A percentile compares a stretch with the other conserved stretches of the same genome.
These are phyloP conservation scores for Myiagra hebetior DNA, from an alignment of 2,113 vertebrate species.

Conservation along the genomic window DNA sequence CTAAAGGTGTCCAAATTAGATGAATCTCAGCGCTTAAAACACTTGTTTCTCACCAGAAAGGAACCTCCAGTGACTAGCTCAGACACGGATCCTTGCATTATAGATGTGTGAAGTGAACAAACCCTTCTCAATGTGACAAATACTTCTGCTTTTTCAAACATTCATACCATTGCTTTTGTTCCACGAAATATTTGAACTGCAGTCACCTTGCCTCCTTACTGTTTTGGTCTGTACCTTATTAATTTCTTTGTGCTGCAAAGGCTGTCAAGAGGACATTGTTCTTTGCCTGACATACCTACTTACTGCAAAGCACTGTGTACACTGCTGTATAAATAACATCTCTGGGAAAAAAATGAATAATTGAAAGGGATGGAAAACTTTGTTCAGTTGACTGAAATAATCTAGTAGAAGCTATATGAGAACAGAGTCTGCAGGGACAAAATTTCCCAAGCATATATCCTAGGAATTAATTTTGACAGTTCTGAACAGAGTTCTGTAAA, in stretches of 20 bases:
- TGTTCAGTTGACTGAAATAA: slow-evolving; percentile 50
- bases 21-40: neutral
- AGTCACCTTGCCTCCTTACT: slow-evolving; percentile 11
- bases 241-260: slow-evolving; percentile 29
- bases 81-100: neutral
- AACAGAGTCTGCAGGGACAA: slow-evolving; percentile 16
- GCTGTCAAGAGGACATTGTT: slow-evolving; percentile 5
- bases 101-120: slow-evolving; percentile 2
- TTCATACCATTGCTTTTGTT: neutral
- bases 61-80: neutral
- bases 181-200: slow-evolving; percentile 2
- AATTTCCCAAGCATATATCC: slow-evolving; percentile 5
- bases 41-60: neutral
- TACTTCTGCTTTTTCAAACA: neutral
- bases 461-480: slow-evolving; percentile 37
- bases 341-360: slow-evolving; percentile 59
- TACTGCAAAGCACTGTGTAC: slow-evolving; percentile 43
- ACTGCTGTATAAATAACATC: slow-evolving; percentile 59
- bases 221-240: slow-evolving; percentile 5
- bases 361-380: slow-evolving; percentile 54
- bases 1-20: neutral
- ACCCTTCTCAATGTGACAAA: neutral
- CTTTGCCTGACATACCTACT: slow-evolving; percentile 31
- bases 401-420: slow-evolving; percentile 38
- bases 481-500: neutral